A percentile compares a stretch with the other conserved stretches of the same genome.
Evolutionary conservation across 2,797 vertebrate species (phyloP).

Genomic region (Paratrypauchen microcephalus): DNA sequence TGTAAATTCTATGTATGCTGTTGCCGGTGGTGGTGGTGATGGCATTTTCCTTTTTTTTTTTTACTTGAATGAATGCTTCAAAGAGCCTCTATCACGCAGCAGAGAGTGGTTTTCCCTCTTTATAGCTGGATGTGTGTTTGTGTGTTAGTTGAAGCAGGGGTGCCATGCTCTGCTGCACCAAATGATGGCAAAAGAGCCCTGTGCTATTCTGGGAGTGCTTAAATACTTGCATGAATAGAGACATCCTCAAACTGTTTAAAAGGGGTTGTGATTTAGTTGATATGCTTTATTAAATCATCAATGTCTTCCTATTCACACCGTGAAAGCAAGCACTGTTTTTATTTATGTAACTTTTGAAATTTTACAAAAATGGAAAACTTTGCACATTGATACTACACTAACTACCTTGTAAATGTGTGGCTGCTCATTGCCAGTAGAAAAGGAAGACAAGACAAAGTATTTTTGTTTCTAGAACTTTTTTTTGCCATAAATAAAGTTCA

Average conservation of each 20-base stretch:
- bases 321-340: neutral
- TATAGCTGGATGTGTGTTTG: conserved; percentile 15
- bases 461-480: neutral
- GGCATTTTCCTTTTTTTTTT: conserved; percentile 1
- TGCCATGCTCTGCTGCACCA: conserved; percentile 25
- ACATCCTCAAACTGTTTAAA: conserved; percentile 1
- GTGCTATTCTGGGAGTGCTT: conserved; percentile 17
- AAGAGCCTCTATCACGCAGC: conserved; percentile 15
- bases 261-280: conserved; percentile 16
- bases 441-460: neutral
- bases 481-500: neutral
- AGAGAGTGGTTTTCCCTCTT: conserved; percentile 3
- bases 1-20: conserved; percentile 30
- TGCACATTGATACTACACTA: neutral
- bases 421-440: neutral
- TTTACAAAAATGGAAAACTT: neutral
- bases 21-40: conserved; percentile 4
- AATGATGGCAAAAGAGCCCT: conserved; percentile 18
- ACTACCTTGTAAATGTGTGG: neutral
- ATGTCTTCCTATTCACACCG: conserved; percentile 12
- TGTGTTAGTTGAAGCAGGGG: conserved; percentile 18
- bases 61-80: conserved; percentile 12
- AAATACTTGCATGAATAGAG: conserved; percentile 27
- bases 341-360: neutral
- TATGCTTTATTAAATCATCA: conserved; percentile 35